Percentiles rank a stretch among this genome's conserved stretches.
Conservation (phyloP, 1,140 invertebrate genomes). For the Neodiprion fabricii region DNA sequence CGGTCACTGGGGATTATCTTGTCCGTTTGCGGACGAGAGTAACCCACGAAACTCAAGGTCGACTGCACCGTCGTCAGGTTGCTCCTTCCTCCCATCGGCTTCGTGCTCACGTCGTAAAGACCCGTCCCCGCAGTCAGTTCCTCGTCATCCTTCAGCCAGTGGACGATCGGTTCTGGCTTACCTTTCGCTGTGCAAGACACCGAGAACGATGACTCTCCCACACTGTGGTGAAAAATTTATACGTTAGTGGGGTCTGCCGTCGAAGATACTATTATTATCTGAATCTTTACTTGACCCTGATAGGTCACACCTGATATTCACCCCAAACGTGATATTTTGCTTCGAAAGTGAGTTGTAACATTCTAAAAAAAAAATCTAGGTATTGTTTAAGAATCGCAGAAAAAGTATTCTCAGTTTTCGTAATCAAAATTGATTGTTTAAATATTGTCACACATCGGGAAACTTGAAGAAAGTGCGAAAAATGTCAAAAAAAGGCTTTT, state of each 20-base stretch:
- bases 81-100: constrained; percentile 75
- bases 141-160: constrained; percentile 86
- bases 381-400: background rate
- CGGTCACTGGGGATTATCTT: constrained; percentile 82
- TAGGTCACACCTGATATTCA: no score
- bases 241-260: background rate
- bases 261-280: background rate
- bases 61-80: constrained; percentile 84
- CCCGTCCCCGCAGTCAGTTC: constrained; percentile 77
- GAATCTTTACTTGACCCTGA: background rate
- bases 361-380: no score
- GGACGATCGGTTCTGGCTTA: constrained; percentile 83
- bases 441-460: no score
- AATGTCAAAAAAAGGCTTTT: no score
- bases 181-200: constrained; percentile 85
- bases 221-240: constrained; percentile 56
- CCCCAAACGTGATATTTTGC: no score
- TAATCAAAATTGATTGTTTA: no score
- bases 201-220: constrained; percentile 82
- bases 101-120: constrained; percentile 81
- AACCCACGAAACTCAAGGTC: constrained; percentile 80
- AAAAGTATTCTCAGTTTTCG: no score
- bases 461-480: no score
- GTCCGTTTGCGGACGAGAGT: constrained; percentile 75
- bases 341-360: no score